A percentile compares a stretch with the other conserved stretches of the same genome.
Conservation (phyloP, 2,113 vertebrate species). For the Vombatus ursinus region DNA sequence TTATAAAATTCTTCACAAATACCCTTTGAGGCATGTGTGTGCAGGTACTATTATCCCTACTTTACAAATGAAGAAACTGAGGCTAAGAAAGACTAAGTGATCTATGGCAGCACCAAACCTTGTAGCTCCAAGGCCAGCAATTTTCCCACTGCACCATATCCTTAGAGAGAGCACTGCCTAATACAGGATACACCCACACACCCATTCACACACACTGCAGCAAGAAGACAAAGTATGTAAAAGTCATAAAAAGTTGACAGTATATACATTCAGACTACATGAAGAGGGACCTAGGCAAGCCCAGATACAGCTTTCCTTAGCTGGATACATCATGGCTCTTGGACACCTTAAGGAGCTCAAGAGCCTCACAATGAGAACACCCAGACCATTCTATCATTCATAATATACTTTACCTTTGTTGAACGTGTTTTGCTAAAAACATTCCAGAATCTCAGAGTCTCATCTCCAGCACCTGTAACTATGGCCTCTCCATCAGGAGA, state of each 20-base stretch:
- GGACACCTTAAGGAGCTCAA: background rate
- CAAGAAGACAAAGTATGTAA: background rate
- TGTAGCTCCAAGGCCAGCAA: background rate
- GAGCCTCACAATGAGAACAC: background rate
- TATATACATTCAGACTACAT: background rate
- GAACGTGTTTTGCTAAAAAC: conserved; percentile 99
- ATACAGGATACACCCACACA: background rate
- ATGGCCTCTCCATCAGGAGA: conserved; percentile 99
- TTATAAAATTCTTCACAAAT: no score
- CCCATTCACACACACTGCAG: background rate
- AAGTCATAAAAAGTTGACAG: background rate
- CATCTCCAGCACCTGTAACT: conserved; percentile 97
- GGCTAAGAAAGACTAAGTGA: background rate
- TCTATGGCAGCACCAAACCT: background rate
- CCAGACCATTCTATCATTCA: background rate
- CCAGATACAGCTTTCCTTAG: background rate
- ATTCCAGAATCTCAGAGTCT: conserved; percentile 98
- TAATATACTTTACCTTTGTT: conserved; percentile 88
- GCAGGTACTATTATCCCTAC: no score
- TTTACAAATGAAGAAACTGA: background rate
- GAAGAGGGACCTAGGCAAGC: background rate
- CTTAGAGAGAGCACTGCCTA: background rate
- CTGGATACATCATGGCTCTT: background rate
- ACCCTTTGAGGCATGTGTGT: no score
- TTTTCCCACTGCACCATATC: background rate